Evolutionary conservation across 2,888 invertebrate genomes (phyloP), one percentile per base, ranked within the genome.

Genomic region (Kryphioiulus occultus): DNA sequence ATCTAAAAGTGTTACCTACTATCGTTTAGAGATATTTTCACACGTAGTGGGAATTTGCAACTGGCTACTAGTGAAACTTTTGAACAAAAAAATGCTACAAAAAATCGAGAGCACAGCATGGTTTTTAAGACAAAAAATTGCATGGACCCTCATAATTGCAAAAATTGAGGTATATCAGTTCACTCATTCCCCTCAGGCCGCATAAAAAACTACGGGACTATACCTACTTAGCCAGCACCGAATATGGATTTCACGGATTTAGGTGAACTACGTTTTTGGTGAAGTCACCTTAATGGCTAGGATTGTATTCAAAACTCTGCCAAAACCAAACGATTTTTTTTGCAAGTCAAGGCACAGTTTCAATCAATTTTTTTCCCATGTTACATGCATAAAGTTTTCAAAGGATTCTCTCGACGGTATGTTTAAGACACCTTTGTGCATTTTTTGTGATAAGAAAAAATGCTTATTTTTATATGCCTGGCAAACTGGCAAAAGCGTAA

Each of bases 401-500:
- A 78, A 78, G 78, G 78, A 78, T 78, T 78, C 78, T 17, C 78
- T 30, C 10, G 78, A 78, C 78, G 78, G 78, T 78, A 78, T 10
- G 78, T 30, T 78, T 78, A 78, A 78, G 78, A 32, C 78, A 78
- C 78, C 78, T 78, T 78, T 78, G 78, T 78, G 78, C 78, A 30
- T 78, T 78, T 78, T 78, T 78, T 78, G 30, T 78, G 78, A 78
- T 78, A 78, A 3, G 78, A 78, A 68, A 68, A 78, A 78, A 78
- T 32, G 30, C 30, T 12, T 32, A 78, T 78, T 78, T 78, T 78
- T 78, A 78, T 78, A 78, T 78, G 78, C 78, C 78, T 78, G 78
- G 78, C 78, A 78, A 78, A 78, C 78, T 78, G 78, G 78, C 30
- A 78, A 78, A 78, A 78, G 78, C 78, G 78, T 78, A 78, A 78